These are phyloP conservation scores for Scleropages formosus DNA, from an alignment of 2,797 vertebrate species.

Conservation along the genomic window DNA sequence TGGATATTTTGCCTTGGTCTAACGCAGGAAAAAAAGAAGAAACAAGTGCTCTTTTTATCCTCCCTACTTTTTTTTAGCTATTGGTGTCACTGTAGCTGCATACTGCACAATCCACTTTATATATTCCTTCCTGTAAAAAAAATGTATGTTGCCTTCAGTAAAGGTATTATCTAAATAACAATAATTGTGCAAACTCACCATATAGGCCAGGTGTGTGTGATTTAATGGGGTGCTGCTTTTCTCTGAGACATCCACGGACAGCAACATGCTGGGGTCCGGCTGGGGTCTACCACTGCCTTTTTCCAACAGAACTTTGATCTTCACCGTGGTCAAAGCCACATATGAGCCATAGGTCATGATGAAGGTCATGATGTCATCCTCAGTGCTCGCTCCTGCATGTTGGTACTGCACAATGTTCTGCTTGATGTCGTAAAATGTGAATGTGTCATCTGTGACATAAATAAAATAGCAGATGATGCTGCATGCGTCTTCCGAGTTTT, in stretches of 20 bases:
- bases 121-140: too few relatives aligned
- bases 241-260: slow-evolving; percentile 76
- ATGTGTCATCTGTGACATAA: slow-evolving; percentile 75
- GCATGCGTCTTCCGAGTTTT: too few relatives aligned
- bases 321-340: slow-evolving; percentile 69
- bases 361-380: slow-evolving; percentile 82
- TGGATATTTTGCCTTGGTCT: not conserved
- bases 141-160: too few relatives aligned
- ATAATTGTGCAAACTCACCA: slow-evolving; percentile 62
- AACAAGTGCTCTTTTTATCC: not conserved
- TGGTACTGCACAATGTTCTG: slow-evolving; percentile 76
- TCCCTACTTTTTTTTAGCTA: not conserved
- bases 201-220: slow-evolving; percentile 79
- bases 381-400: slow-evolving; percentile 72
- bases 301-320: slow-evolving; percentile 63
- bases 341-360: slow-evolving; percentile 82
- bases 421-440: slow-evolving; percentile 83
- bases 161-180: not conserved
- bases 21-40: not conserved
- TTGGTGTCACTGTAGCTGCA: not conserved
- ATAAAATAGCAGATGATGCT: slow-evolving; percentile 11
- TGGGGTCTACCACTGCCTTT: slow-evolving; percentile 61
- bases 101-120: too few relatives aligned
- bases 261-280: slow-evolving; percentile 64
- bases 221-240: slow-evolving; percentile 76